Evolutionary conservation across 2,888 invertebrate species (phyloP).

Genomic region (Clepsis dumicolana): DNA sequence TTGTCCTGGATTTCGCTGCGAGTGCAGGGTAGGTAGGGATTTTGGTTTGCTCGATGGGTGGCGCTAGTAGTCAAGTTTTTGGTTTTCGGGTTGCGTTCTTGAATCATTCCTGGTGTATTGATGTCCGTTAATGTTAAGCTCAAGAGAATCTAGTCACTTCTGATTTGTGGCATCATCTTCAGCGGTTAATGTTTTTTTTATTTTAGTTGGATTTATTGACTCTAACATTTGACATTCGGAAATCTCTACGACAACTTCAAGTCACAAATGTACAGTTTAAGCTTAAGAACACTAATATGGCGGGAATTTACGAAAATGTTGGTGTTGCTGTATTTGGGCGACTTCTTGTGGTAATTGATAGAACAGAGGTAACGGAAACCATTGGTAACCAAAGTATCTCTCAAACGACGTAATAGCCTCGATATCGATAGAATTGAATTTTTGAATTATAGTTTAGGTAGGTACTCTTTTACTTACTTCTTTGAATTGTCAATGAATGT

Average conservation of each 20-base stretch:
- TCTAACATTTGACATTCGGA: conserved; percentile 25
- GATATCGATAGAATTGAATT: too few species aligned
- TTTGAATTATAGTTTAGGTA: too few species aligned
- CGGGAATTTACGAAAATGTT: conserved; percentile 33
- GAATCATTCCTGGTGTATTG: not conserved
- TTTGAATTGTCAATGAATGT: too few species aligned
- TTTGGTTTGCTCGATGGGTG: conserved; percentile 14
- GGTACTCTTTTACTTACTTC: too few species aligned
- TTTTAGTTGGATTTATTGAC: not conserved
- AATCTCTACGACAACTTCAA: conserved; percentile 44
- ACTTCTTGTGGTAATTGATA: conserved; percentile 3
- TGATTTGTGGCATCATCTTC: not conserved
- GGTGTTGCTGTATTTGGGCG: conserved; percentile 25
- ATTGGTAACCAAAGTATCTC: too few species aligned
- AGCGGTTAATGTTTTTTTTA: not conserved
- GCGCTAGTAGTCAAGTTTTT: not conserved
- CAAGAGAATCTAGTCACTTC: conserved; percentile 1
- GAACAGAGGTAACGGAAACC: not conserved
- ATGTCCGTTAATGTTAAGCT: conserved; percentile 14
- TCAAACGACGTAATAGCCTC: too few species aligned
- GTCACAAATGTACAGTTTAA: conserved; percentile 42
- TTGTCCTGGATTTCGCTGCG: conserved; percentile 56
- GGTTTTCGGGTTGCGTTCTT: not conserved
- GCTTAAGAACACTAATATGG: conserved; percentile 33
- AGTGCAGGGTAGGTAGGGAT: conserved; percentile 40